phyloP scores from a whole-genome alignment of 2,888 invertebrate genomes.

The Saturnia pavonia region DNA sequence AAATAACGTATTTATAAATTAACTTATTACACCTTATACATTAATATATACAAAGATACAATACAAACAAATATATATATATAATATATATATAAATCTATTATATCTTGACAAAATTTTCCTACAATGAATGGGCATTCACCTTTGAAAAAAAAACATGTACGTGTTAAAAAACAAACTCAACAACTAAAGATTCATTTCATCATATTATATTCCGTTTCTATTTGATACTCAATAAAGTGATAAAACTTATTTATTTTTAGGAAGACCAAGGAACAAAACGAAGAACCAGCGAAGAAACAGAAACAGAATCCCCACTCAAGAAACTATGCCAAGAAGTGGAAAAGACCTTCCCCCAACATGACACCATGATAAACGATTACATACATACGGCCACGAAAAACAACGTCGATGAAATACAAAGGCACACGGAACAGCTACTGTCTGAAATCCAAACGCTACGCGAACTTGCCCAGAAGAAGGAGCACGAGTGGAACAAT shows the following conservation, averaged over 20 bases:
- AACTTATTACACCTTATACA: no score
- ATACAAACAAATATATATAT: no score
- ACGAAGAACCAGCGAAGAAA: slow-evolving; percentile 65
- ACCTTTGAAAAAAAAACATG: no score
- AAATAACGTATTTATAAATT: no score
- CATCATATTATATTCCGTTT: no score
- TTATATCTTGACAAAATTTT: no score
- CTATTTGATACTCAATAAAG: not conserved
- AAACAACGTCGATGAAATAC: slow-evolving; percentile 82
- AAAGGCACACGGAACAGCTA: slow-evolving; percentile 84
- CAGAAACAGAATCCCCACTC: slow-evolving; percentile 72
- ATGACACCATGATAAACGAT: slow-evolving; percentile 83
- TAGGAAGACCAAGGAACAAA: slow-evolving; percentile 69
- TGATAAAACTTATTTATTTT: slow-evolving; percentile 27
- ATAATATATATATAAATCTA: no score
- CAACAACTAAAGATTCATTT: no score
- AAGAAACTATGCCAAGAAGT: slow-evolving; percentile 78
- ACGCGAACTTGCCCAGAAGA: slow-evolving; percentile 87
- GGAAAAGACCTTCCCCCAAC: slow-evolving; percentile 76
- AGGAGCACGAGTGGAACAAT: slow-evolving; percentile 94
- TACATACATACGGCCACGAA: slow-evolving; percentile 84
- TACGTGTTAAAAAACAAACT: no score
- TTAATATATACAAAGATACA: no score
- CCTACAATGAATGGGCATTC: no score
- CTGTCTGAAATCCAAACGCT: slow-evolving; percentile 86